Conservation (phyloP, 2,113 vertebrate species). For the Trematomus loennbergii region DNA sequence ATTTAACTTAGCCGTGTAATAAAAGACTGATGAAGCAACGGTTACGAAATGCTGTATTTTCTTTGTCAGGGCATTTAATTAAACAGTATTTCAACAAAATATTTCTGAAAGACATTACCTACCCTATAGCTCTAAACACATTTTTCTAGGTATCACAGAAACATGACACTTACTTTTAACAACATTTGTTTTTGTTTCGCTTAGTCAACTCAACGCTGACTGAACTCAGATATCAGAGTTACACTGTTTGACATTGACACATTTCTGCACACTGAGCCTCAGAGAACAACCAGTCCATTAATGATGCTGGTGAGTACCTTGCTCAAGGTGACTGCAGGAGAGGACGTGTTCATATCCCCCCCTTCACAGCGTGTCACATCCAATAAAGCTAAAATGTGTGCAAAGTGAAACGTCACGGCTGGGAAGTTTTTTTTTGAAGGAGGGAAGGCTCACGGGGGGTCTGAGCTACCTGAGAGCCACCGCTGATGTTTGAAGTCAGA, state of each 20-base stretch:
- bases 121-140: too few species aligned
- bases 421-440: neutral
- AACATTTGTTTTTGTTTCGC: too few species aligned
- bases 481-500: conserved; percentile 52
- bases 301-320: conserved; percentile 46
- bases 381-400: conserved; percentile 19
- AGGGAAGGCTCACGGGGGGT: conserved; percentile 10
- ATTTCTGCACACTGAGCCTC: conserved; percentile 13
- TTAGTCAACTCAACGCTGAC: neutral
- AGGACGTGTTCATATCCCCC: conserved; percentile 3
- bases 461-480: conserved; percentile 33
- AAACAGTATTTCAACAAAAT: too few species aligned
- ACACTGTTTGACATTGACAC: conserved; percentile 25
- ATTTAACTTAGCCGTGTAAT: too few species aligned
- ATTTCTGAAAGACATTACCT: too few species aligned
- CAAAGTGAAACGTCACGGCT: neutral
- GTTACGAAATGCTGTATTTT: too few species aligned
- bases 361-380: neutral
- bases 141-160: too few species aligned
- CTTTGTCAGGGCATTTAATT: too few species aligned
- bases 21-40: too few species aligned
- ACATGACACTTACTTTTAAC: too few species aligned
- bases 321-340: conserved; percentile 60
- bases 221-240: conserved; percentile 3
- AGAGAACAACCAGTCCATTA: conserved; percentile 22